Conservation (phyloP, 53 echinoderm and acorn worm genomes). For the Holothuria leucospilota region DNA sequence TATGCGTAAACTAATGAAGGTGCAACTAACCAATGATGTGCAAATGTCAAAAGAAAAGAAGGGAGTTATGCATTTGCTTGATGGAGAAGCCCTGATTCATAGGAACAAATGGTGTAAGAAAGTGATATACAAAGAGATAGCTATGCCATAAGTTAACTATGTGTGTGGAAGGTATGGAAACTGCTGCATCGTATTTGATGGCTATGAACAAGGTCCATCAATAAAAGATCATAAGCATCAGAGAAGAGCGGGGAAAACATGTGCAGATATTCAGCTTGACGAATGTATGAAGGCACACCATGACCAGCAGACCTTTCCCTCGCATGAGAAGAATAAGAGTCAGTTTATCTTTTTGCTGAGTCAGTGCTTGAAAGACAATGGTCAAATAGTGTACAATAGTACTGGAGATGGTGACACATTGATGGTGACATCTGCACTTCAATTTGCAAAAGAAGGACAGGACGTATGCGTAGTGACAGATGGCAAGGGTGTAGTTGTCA, state of each 20-base stretch:
- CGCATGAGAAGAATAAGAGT: conserved; percentile 42
- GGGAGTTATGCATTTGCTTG: neutral
- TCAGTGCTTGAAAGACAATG: conserved; percentile 23
- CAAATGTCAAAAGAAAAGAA: too few species aligned
- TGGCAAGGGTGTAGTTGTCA: neutral
- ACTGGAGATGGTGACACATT: conserved; percentile 29
- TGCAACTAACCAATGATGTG: neutral
- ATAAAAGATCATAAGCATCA: conserved; percentile 43
- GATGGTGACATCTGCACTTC: conserved; percentile 5
- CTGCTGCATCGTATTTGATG: conserved; percentile 39
- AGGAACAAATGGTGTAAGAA: conserved; percentile 19
- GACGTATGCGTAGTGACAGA: neutral
- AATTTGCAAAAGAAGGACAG: neutral
- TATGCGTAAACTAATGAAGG: conserved; percentile 37
- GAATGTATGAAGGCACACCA: conserved; percentile 14
- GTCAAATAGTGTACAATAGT: neutral
- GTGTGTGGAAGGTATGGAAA: neutral
- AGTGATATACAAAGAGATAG: conserved; percentile 17
- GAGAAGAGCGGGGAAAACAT: neutral
- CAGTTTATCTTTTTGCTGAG: conserved; percentile 14
- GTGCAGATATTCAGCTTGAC: conserved; percentile 11
- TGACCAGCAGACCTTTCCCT: conserved; percentile 27
- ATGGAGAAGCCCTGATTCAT: conserved; percentile 26
- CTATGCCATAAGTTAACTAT: conserved; percentile 2
- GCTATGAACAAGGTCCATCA: conserved; percentile 24